Base-by-base conservation (phyloP, 2,888 invertebrate genomes). In the Heliconius hortense region DNA sequence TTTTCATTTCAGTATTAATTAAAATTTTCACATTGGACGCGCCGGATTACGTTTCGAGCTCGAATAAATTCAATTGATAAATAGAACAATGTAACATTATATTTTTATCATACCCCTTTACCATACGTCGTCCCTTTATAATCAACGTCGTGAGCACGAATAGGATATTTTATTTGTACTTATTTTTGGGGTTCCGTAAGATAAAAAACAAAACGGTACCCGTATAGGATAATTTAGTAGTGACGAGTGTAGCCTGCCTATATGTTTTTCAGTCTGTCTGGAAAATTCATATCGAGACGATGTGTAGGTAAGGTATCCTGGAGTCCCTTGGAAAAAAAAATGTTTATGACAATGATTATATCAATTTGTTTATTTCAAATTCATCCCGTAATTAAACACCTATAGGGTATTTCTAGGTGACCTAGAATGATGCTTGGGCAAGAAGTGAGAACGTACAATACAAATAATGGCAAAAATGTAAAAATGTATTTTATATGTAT, bases 1-100 rank as follows among this genome's bases (percentile, higher is more conserved):
- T 83, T n/a, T 85, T 84, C 84, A 82, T 82, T 85, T 82, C 76
- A 66, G 66, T 82, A 85, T 88, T 88, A 88, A 88, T 89, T 88
- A 88, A 88, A 79, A 87, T 84, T 83, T 85, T 85, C 84, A 81
- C 82, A 77, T 83, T 81, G 83, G 81, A 82, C 83, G 78, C 72
- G 70, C 75, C 72, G 85, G 82, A 85, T 86, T 83, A 84, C 81
- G 82, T 78, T 78, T 56, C 79, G 80, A 69, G 81, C 83, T 82
- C 82, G 82, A 81, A 84, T 84, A 82, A 84, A 85, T 84, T 82
- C 82, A 78, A 83, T 85, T 82, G 74, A 80, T 82, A 82, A 82
- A 80, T 78, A 79, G 76, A 79, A 78, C 75, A 76, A 77, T 75
- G 73, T 76, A 69, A 72, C 64, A 77, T 76, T 76, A 78, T 77